These are phyloP conservation scores for Phyllostomus hastatus DNA, from an alignment of 2,113 vertebrate genomes.

Conservation along the genomic window DNA sequence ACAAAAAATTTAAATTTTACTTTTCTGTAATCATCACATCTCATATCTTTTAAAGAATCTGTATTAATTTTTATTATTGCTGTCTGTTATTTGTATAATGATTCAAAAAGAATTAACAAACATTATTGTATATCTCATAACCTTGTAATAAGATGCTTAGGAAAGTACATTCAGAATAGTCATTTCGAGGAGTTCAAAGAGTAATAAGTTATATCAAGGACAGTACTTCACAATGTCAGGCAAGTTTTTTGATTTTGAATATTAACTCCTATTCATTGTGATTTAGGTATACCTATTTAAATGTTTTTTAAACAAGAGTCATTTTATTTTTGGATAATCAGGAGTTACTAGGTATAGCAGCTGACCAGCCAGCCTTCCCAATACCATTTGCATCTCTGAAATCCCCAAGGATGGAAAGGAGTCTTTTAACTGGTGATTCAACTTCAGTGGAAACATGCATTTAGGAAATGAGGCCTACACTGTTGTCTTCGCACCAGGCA, in stretches of 20 bases:
- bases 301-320: neutral
- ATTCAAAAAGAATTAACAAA: constrained; percentile 73
- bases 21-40: constrained; percentile 64
- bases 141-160: constrained; percentile 42
- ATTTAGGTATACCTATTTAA: constrained; percentile 30
- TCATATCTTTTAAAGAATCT: constrained; percentile 45
- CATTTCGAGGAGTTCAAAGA: constrained; percentile 50
- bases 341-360: constrained; percentile 65
- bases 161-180: constrained; percentile 54
- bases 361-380: constrained; percentile 66
- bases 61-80: constrained; percentile 68
- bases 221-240: constrained; percentile 37
- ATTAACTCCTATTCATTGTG: constrained; percentile 2
- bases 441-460: constrained; percentile 76
- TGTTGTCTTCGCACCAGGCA: constrained; percentile 74
- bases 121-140: constrained; percentile 65
- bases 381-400: constrained; percentile 74
- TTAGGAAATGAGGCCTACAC: constrained; percentile 81
- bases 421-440: constrained; percentile 81
- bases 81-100: constrained; percentile 67
- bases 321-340: constrained; percentile 50
- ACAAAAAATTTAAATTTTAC: constrained; percentile 70
- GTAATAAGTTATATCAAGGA: constrained; percentile 34
- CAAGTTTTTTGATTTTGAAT: neutral
- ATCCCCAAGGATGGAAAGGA: constrained; percentile 73